Conservation (phyloP, 2,113 vertebrate genomes). For the Pterocles orientalis region DNA sequence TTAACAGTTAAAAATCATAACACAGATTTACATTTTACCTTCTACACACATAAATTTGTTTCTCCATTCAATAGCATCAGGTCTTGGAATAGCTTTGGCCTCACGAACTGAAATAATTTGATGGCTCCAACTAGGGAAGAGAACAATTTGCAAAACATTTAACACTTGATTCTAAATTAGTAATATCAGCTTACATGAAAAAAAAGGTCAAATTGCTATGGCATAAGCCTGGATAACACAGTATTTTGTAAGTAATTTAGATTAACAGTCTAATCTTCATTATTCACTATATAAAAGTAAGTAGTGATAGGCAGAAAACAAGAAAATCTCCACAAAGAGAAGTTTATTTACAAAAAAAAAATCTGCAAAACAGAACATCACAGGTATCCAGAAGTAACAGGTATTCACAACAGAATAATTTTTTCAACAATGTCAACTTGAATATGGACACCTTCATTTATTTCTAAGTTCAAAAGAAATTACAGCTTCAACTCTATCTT, state of each 20-base stretch:
- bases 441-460: not conserved
- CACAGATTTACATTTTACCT: constrained; percentile 77
- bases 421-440: not conserved
- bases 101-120: constrained; percentile 92
- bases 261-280: not conserved
- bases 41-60: constrained; percentile 96
- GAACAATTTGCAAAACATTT: constrained; percentile 15
- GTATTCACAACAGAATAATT: not conserved
- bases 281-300: not conserved
- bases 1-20: not conserved
- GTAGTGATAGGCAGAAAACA: not conserved
- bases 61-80: constrained; percentile 85
- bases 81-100: constrained; percentile 85
- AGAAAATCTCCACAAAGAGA: not conserved
- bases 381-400: not conserved
- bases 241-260: not conserved
- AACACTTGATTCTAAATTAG: not conserved
- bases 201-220: not conserved
- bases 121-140: constrained; percentile 83
- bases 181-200: not conserved
- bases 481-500: not conserved
- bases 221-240: not conserved
- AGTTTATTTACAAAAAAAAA: not conserved
- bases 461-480: not conserved
- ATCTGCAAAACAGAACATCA: not conserved